Base-by-base conservation (phyloP, 2,113 vertebrate genomes). In the Nibea coibor region DNA sequence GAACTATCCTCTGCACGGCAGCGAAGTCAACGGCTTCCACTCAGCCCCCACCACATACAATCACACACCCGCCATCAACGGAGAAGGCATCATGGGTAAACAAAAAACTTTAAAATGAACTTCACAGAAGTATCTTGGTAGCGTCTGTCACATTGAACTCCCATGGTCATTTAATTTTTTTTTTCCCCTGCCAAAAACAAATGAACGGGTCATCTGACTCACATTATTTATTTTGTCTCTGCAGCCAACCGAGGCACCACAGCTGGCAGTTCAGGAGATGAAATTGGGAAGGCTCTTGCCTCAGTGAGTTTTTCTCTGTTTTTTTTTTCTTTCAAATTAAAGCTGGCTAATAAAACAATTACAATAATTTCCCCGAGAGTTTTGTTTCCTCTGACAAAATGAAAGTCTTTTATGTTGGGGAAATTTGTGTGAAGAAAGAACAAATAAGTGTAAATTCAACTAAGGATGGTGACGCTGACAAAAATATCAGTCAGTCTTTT, bases 201-300 rank as follows among this genome's bases (percentile, higher is more conserved):
- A 78, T 72, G 22, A 82, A 76, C 35, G 8, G 79, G 74, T 86
- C 78, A 71, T 83, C 67, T 84, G 78, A 83, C 72, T 87, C 3
- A 7, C 35, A 66, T 65, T 78, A 83, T 82, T 88, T 82, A 62
- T 77, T 86, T 66, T 89, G 24, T 80, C 56, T 78, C 85, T 78
- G 56, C 93, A 98, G 98, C 96, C 71, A 96, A 95, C 90, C 94
- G 97, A 90, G 96, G 96, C 90, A 96, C 96, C 76, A 95, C 97
- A 5, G 95, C 97, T 16, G 95, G 96, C 88, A 99, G 98, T 94
- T 99, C 98, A 0, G 98, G 98, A 85, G 98, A 99, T 1, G 98
- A 98, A 28, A 97, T 99, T 19, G 98, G 98, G 83, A 99, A 99
- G 93, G 98, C 98, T 66, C 95, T 99, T 88, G 98, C 98, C 85